Evolutionary conservation across 1,140 invertebrate species (phyloP).

Genomic region (Adoxophyes honmai): DNA sequence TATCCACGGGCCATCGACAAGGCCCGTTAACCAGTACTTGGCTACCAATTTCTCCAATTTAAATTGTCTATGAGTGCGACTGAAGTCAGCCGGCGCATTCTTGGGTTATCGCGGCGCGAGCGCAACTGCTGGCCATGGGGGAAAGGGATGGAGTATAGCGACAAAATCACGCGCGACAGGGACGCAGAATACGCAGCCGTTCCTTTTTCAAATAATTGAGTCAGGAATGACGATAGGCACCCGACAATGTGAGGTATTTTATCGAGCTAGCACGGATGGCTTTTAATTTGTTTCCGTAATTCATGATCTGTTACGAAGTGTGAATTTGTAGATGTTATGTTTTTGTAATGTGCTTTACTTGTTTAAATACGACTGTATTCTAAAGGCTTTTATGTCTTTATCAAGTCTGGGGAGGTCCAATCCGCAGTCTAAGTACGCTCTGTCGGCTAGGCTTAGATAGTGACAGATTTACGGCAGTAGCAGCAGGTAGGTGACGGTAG

Average conservation of each 20-base stretch:
- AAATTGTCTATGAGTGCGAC: slow-evolving; percentile 75
- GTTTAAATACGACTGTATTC: too few relatives aligned
- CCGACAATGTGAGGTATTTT: slow-evolving; percentile 67
- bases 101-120: slow-evolving; percentile 61
- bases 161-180: slow-evolving; percentile 52
- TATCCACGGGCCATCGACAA: neutral
- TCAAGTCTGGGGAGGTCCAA: too few relatives aligned
- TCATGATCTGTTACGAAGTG: too few relatives aligned
- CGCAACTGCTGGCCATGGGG: slow-evolving; percentile 42
- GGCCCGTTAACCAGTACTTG: slow-evolving; percentile 34
- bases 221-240: slow-evolving; percentile 71
- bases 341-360: too few relatives aligned
- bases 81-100: slow-evolving; percentile 75
- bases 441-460: too few relatives aligned
- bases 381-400: too few relatives aligned
- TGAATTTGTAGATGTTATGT: too few relatives aligned
- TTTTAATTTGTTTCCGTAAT: slow-evolving; percentile 69
- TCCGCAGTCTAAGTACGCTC: too few relatives aligned
- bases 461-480: too few relatives aligned
- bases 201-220: slow-evolving; percentile 75
- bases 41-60: slow-evolving; percentile 74
- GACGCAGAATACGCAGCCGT: slow-evolving; percentile 43
- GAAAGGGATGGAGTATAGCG: slow-evolving; percentile 46
- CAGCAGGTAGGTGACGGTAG: too few relatives aligned
- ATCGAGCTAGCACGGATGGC: slow-evolving; percentile 62